Evolutionary conservation across 1,140 invertebrate genomes (phyloP), one percentile per base, ranked within the genome.

Genomic region (Ruditapes philippinarum): DNA sequence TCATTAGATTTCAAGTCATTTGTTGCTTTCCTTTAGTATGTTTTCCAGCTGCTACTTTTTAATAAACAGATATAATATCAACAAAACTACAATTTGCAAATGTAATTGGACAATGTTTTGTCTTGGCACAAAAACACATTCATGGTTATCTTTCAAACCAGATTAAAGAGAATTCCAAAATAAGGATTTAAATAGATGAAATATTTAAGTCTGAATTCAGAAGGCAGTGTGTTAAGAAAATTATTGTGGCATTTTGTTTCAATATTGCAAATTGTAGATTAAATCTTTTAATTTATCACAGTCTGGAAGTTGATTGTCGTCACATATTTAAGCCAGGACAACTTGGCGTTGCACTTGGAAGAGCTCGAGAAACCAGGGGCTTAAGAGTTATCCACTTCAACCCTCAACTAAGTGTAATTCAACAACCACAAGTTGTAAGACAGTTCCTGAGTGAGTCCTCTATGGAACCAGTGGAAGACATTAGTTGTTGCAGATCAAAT

Each of bases 301-400:
- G 76, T 40, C n/a, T 80, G 38, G 76, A 80, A 80, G 25, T 82
- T 42, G 60, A 83, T 57, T 83, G 80, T 38, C 11, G 80, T 9
- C 19, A 31, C 3, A 83, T 83, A 14, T 83, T 65, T 42, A n/a
- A 83, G 33, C 38, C 80, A 0, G 80, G 57, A 14, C 80, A 83
- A 31, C 60, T 83, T n/a, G 80, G 14, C 14, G 80, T 83, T 14
- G 80, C 80, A 19, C 0, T 83, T 17, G 54, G 57, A 68, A 17
- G 80, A 25, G 78, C 54, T 14, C 17, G 38, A 33, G 31, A n/a
- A 17, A 12, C 28, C 19, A 36, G 33, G 14, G 62, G 80, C 5
- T 40, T 83, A 14, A 3, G 80, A 65, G 62, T 83, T 17, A 68
- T 45, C 19, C 31, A 83, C 36, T 83, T 83, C 45, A 54, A 25